These are phyloP conservation scores for Periplaneta americana DNA, from an alignment of 1,140 invertebrate genomes.

Conservation along the genomic window DNA sequence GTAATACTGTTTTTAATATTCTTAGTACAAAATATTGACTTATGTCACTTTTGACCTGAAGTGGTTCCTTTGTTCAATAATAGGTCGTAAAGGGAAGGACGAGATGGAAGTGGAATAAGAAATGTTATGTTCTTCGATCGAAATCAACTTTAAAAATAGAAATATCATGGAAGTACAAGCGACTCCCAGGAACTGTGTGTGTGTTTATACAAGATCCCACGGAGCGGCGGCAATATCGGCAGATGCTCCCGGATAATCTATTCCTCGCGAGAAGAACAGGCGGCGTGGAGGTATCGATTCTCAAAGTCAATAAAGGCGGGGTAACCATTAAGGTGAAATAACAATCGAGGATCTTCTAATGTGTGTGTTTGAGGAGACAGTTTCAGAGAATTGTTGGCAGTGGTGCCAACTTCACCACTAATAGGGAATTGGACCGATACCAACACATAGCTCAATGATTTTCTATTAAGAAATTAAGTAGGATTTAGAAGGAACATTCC, in stretches of 20 bases:
- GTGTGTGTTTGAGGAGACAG: neutral
- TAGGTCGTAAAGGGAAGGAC: neutral
- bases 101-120: neutral
- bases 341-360: neutral
- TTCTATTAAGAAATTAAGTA: too few species aligned
- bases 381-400: neutral
- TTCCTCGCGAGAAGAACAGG: neutral
- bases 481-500: too few species aligned
- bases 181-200: neutral
- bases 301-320: neutral
- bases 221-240: neutral
- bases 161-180: neutral
- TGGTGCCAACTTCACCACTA: neutral
- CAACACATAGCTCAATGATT: neutral
- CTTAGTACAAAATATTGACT: too few species aligned
- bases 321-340: neutral
- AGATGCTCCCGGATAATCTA: neutral
- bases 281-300: neutral
- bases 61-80: neutral
- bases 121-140: neutral
- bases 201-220: neutral
- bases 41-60: too few species aligned
- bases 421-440: neutral
- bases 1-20: too few species aligned
- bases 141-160: neutral